A percentile compares a stretch with the other conserved stretches of the same genome.
phyloP scores from a whole-genome alignment of 2,888 invertebrate species.

The Parthenolecanium corni region DNA sequence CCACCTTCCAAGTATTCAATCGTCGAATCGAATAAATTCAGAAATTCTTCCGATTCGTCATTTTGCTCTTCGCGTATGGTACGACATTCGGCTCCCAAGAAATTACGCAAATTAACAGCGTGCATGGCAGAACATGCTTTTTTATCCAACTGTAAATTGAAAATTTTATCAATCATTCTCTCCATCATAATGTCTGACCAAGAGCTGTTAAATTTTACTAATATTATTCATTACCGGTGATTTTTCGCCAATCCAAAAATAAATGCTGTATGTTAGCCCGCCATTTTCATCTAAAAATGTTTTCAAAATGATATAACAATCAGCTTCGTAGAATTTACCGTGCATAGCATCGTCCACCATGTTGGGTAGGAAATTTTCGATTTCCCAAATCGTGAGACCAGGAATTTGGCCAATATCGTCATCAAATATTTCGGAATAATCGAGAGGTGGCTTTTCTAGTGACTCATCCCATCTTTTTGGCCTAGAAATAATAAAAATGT shows the following conservation, averaged over 20 bases:
- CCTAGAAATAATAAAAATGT: slow-evolving; percentile 43
- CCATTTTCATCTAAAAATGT: slow-evolving; percentile 68
- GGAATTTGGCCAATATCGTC: slow-evolving; percentile 87
- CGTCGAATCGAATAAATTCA: slow-evolving; percentile 77
- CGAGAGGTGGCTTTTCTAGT: slow-evolving; percentile 84
- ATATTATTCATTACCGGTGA: slow-evolving; percentile 55
- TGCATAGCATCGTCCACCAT: slow-evolving; percentile 67
- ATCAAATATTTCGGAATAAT: slow-evolving; percentile 95
- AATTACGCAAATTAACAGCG: slow-evolving; percentile 93
- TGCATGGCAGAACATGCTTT: slow-evolving; percentile 95
- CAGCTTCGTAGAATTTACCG: slow-evolving; percentile 91
- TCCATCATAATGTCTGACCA: not conserved
- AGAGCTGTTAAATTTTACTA: not conserved
- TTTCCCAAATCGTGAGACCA: slow-evolving; percentile 94
- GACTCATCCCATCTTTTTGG: slow-evolving; percentile 95
- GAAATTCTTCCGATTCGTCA: slow-evolving; percentile 93
- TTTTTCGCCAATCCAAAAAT: slow-evolving; percentile 96
- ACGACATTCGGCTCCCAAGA: slow-evolving; percentile 83
- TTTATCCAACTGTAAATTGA: slow-evolving; percentile 63
- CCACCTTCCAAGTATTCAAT: slow-evolving; percentile 95
- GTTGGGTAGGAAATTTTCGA: slow-evolving; percentile 96
- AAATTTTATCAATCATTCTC: too few species aligned
- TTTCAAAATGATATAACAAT: slow-evolving; percentile 93
- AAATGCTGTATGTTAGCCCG: slow-evolving; percentile 69
- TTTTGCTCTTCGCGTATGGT: slow-evolving; percentile 94